Percentiles rank a stretch among this genome's conserved stretches.
Evolutionary conservation across 2,113 vertebrate species (phyloP).

Genomic region (Turnix velox): DNA sequence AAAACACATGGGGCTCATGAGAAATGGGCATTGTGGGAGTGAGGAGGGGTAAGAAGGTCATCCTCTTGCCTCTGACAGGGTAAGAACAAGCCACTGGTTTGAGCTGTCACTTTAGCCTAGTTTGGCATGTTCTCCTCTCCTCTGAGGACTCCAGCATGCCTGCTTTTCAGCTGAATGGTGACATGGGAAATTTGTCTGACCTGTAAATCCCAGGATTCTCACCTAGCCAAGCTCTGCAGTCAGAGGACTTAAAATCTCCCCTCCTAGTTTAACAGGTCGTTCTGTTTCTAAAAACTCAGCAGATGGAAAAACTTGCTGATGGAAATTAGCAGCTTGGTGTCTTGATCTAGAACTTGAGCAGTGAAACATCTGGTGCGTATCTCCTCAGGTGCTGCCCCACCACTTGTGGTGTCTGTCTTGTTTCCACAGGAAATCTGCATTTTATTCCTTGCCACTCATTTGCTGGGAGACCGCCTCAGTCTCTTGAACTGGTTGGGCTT

Average conservation of each 20-base stretch:
- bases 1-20: neutral
- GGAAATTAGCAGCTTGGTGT: neutral
- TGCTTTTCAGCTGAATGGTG: neutral
- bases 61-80: neutral
- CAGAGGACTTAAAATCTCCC: neutral
- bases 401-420: neutral
- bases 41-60: neutral
- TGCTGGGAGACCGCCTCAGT: constrained; percentile 86
- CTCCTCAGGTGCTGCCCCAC: neutral
- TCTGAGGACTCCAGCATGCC: neutral
- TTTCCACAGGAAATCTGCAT: constrained; percentile 85
- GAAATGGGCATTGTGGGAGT: neutral
- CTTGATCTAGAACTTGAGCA: neutral
- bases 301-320: neutral
- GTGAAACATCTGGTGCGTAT: neutral
- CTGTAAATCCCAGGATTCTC: neutral
- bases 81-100: neutral
- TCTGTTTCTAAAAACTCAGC: neutral
- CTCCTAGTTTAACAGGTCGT: neutral
- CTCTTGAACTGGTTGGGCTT: constrained; percentile 91
- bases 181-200: neutral
- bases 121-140: neutral
- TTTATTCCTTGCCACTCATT: constrained; percentile 80
- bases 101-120: neutral
- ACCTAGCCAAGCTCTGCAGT: neutral